Percentiles rank a stretch among this genome's conserved stretches.
phyloP scores from a whole-genome alignment of 2,113 vertebrate species.

The Corythaixoides concolor region DNA sequence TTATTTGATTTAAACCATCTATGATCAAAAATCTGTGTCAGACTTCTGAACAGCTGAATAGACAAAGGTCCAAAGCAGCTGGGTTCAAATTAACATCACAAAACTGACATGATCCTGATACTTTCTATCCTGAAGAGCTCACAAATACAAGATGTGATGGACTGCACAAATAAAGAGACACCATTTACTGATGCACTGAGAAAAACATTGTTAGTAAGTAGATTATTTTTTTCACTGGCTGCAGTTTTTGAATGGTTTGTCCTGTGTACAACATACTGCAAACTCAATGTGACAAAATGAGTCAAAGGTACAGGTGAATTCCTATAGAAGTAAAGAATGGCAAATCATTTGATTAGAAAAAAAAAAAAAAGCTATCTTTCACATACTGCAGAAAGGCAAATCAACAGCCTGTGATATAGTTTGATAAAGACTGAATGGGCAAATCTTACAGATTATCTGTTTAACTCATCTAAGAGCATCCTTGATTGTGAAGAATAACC shows the following conservation, averaged over 20 bases:
- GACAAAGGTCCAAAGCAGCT: neutral
- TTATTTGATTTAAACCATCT: neutral
- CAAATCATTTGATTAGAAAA: neutral
- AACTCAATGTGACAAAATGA: neutral
- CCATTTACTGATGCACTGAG: neutral
- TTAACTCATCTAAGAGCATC: neutral
- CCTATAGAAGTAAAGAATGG: neutral
- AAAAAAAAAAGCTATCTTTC: neutral
- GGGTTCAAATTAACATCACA: neutral
- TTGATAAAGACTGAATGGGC: fast-evolving
- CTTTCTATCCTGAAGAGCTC: neutral
- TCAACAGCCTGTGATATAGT: neutral
- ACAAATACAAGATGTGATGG: neutral
- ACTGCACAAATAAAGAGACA: neutral
- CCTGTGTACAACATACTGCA: neutral
- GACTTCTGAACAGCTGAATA: neutral
- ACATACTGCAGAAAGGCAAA: neutral
- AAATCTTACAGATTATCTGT: neutral
- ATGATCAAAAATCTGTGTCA: neutral
- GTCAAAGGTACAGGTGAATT: neutral
- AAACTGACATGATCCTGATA: neutral
- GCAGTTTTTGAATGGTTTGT: neutral
- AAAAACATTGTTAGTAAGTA: neutral
- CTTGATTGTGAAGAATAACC: neutral
- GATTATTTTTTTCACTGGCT: neutral